Base-by-base conservation (phyloP, 2,113 vertebrate species). In the Micronisus gabar region DNA sequence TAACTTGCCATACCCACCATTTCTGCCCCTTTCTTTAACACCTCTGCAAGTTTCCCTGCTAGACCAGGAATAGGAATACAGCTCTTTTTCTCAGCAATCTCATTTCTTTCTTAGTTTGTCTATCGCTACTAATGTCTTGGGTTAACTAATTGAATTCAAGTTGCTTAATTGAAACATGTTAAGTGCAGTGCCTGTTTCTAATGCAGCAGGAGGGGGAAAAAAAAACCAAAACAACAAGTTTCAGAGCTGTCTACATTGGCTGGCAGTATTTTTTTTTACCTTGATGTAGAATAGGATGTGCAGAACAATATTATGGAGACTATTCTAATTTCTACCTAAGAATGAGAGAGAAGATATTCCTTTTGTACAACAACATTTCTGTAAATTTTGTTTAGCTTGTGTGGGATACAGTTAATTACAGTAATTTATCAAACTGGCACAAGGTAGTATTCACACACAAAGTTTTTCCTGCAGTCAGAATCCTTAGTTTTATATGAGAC, bases 351-450 rank as follows among this genome's bases (percentile, higher is more conserved):
- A 92, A 92, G 88, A 93, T 91, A 90, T 86, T 95, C 93, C 94
- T 97, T 98, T 97, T 88, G 95, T 95, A 93, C 88, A 96, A 93
- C 97, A 98, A 75, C 96, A 95, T 82, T 97, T 97, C 97, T 97
- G 97, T 98, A 98, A 97, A 97, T 98, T 98, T 97, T 98, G 97
- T 98, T 98, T 98, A 98, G 97, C 96, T 98, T 98, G 96, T 38
- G 50, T 98, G 97, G 97, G 97, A 97, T 98, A 98, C 95, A 98
- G 97, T 98, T 98, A 98, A 99, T 99, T 98, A 98, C 93, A 98
- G 98, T 97, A 98, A 98, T 99, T 98, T 98, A 98, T 99, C 98
- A 98, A 98, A 98, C 91, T 98, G 98, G 98, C 97, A 98, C 95
- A 97, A 98, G 97, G 97, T 98, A 97, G 95, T 87, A 97, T 97